Evolutionary conservation across 2,888 invertebrate species (phyloP).

Genomic region (Achlya flavicornis): DNA sequence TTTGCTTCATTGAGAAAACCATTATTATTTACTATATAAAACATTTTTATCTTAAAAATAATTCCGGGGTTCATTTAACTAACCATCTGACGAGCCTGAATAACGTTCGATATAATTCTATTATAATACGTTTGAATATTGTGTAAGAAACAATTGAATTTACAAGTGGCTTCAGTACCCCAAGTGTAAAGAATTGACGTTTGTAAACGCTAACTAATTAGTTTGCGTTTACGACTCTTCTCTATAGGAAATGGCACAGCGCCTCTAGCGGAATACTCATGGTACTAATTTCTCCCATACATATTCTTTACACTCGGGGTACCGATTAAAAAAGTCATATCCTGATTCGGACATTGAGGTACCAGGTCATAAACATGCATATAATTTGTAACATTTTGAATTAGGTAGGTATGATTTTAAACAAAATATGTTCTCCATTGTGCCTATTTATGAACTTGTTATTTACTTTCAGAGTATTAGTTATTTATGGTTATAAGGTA

Average conservation of each 20-base stretch:
- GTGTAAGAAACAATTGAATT: no score
- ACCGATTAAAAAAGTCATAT: no score
- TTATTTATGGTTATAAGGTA: conserved; percentile 57
- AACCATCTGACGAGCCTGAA: not conserved
- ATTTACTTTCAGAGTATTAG: conserved; percentile 67
- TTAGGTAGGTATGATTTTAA: conserved; percentile 20
- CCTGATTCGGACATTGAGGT: no score
- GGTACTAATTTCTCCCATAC: no score
- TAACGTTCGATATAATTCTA: not conserved
- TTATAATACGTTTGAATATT: not conserved
- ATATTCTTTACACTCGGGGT: no score
- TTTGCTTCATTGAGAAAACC: not conserved
- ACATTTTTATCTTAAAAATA: not conserved
- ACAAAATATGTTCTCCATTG: conserved; percentile 57
- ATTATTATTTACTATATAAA: not conserved
- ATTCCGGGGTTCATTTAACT: not conserved
- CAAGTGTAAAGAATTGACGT: no score
- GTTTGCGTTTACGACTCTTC: no score
- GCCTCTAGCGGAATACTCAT: no score
- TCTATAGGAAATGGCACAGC: no score
- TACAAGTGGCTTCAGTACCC: no score
- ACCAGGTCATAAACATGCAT: not conserved
- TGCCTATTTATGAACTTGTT: conserved; percentile 70
- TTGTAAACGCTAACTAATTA: no score
- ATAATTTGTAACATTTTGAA: not conserved